Evolutionary conservation across 1,140 invertebrate species (phyloP).

Genomic region (Dendrolimus kikuchii): DNA sequence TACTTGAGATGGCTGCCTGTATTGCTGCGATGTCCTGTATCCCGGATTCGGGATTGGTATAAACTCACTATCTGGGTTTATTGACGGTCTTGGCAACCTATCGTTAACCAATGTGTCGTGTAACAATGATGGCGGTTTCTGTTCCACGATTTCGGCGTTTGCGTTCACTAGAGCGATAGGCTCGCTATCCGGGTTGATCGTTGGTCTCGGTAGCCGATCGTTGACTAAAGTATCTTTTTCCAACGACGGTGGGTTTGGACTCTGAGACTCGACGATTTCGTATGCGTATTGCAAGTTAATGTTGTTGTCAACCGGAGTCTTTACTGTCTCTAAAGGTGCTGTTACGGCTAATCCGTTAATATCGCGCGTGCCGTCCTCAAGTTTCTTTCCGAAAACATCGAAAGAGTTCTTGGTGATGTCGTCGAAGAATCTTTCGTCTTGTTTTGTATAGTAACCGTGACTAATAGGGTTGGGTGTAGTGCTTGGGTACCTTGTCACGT

Average conservation of each 20-base stretch:
- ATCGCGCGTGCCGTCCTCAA: conserved; percentile 71
- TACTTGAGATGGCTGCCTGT: conserved; percentile 40
- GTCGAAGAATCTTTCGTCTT: conserved; percentile 80
- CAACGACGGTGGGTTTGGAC: conserved; percentile 60
- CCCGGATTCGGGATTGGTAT: conserved; percentile 69
- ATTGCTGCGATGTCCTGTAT: conserved; percentile 56
- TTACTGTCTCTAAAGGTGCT: conserved; percentile 53
- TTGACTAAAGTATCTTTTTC: conserved; percentile 77
- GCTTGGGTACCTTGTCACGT: conserved; percentile 45
- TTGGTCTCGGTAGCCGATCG: conserved; percentile 72
- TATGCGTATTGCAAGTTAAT: conserved; percentile 57
- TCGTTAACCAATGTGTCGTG: conserved; percentile 79
- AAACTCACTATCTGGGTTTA: conserved; percentile 79
- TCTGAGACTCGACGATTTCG: conserved; percentile 56
- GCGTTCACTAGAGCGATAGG: conserved; percentile 22
- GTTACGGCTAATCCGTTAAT: conserved; percentile 69
- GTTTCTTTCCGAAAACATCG: conserved; percentile 82
- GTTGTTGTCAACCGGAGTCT: conserved; percentile 55
- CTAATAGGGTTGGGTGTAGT: conserved; percentile 77
- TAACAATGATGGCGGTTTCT: conserved; percentile 66
- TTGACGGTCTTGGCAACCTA: conserved; percentile 70
- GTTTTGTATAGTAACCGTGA: conserved; percentile 80
- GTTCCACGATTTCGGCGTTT: conserved; percentile 35
- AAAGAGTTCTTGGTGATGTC: conserved; percentile 85
- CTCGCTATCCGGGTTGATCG: conserved; percentile 78